Base-by-base conservation (phyloP, 2,113 vertebrate species). In the Stegastes partitus region DNA sequence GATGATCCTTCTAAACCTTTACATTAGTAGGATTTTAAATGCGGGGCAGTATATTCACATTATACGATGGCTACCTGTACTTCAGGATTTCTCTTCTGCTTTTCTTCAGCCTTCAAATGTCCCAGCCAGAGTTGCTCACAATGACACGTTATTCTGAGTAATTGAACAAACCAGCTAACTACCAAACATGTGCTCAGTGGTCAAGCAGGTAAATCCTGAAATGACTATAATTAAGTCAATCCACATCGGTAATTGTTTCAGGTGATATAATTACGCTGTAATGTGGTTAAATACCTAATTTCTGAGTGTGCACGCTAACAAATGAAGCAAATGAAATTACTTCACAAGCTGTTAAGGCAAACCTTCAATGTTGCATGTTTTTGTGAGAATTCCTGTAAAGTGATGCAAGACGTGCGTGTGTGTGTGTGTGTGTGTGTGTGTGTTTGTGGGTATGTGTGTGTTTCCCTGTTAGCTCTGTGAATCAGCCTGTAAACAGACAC, bases 401-500 rank as follows among this genome's bases (percentile, higher is more conserved):
- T 49, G 70, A 79, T 45, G 49, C 39, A 23, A 62, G 42, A 39
- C 54, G 16, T 54, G 72, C 15, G 53, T 70, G 70, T 22, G 68
- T 73, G 58, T 84, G 44, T 50, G 77, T 72, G 47, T 49, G 62
- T 61, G 21, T 57, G n/a, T 71, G n/a, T 42, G 39, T 49, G 54
- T 65, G 68, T 70, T 75, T 76, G 72, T 45, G 34, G 28, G 51
- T 59, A 42, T 55, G 42, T 79, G 51, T 72, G 66, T 62, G 68
- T 58, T 55, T 68, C 81, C 45, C 56, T 81, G 83, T 79, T 84
- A 71, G 74, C 62, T 74, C 75, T 75, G 62, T 65, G 80, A 84
- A 85, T 85, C 69, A 15, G 86, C 73, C 64, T 87, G 94, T 85
- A 93, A 79, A 89, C 58, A 49, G 84, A 91, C 95, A 93, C 96